Evolutionary conservation across 2,113 vertebrate genomes (phyloP).

Genomic region (Apodemus speciosus): DNA sequence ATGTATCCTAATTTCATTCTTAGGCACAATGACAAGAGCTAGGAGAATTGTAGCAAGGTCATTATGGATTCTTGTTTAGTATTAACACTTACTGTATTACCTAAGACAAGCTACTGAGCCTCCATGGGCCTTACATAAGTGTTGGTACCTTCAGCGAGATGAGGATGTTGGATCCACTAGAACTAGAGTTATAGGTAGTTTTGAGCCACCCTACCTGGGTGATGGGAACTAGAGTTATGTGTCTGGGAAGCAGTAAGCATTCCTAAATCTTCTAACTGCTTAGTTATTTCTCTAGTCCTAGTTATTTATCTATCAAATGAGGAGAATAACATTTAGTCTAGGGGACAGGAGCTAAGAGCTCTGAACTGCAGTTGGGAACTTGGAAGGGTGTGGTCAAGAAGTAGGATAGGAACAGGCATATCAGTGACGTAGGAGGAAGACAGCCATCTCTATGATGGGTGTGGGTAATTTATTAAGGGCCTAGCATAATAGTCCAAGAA

Average conservation of each 20-base stretch:
- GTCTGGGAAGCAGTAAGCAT: neutral
- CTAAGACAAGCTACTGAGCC: neutral
- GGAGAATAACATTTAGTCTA: neutral
- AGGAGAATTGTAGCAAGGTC: neutral
- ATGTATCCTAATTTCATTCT: neutral
- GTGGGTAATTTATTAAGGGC: too few species aligned
- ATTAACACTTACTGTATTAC: neutral
- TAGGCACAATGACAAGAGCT: neutral
- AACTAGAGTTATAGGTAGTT: neutral
- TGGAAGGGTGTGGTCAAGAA: neutral
- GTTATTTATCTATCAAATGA: neutral
- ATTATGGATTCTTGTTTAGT: neutral
- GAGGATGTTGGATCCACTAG: neutral
- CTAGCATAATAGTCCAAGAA: neutral
- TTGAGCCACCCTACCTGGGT: neutral
- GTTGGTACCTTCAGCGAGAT: neutral
- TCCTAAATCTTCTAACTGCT: neutral
- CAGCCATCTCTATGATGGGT: neutral
- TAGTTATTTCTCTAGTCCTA: neutral
- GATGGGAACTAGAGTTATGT: neutral
- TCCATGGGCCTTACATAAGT: neutral
- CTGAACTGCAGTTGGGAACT: neutral
- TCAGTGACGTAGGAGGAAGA: neutral
- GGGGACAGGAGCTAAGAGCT: neutral
- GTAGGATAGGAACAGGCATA: neutral